These are phyloP conservation scores for Lepus timidus DNA, from an alignment of 2,113 vertebrate genomes.

Conservation along the genomic window DNA sequence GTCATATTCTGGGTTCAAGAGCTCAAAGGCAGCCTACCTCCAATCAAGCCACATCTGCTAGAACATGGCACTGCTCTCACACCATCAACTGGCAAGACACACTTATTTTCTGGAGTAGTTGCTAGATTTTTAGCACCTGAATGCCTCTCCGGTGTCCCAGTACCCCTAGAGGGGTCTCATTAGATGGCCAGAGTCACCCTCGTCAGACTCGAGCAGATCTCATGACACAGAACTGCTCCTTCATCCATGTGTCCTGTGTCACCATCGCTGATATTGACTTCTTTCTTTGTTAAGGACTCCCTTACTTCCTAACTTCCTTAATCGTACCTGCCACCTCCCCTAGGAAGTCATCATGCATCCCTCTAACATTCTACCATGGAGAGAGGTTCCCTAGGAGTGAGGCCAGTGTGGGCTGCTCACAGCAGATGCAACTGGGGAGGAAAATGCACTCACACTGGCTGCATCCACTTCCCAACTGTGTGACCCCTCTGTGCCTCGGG, in stretches of 20 bases:
- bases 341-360: not conserved
- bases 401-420: not conserved
- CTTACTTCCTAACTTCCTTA: conserved; percentile 12
- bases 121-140: not conserved
- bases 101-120: not conserved
- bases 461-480: not conserved
- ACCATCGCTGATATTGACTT: not conserved
- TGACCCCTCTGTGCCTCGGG: not conserved
- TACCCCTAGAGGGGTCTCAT: not conserved
- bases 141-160: not conserved
- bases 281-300: not conserved
- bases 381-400: not conserved
- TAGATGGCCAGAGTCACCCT: not conserved
- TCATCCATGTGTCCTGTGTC: not conserved
- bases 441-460: not conserved
- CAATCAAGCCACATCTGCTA: not conserved
- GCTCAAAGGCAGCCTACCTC: not conserved
- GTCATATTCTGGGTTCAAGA: not conserved
- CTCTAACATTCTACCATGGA: not conserved
- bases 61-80: not conserved
- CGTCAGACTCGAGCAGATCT: not conserved
- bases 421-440: not conserved
- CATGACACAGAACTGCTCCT: not conserved
- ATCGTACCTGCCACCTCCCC: not conserved
- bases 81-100: not conserved